Conservation (phyloP, 2,888 invertebrate species). For the Pseudococcus jackbeardsleyi region DNA sequence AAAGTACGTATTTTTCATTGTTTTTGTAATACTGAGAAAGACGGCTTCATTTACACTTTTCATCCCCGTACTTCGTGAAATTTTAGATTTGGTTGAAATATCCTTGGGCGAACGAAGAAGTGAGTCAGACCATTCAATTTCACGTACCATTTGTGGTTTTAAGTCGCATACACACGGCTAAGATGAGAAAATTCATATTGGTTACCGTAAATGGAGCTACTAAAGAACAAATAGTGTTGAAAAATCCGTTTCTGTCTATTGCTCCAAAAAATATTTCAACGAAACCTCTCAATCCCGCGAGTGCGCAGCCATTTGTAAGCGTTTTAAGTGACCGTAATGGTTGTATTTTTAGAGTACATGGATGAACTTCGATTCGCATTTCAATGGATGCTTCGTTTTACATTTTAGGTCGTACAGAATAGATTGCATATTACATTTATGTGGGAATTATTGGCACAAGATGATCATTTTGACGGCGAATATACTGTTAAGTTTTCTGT, state of each 20-base stretch:
- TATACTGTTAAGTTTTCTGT: constrained; percentile 41
- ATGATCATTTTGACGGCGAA: constrained; percentile 18
- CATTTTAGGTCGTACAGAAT: constrained; percentile 51
- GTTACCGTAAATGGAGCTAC: constrained; percentile 78
- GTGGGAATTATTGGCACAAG: constrained; percentile 67
- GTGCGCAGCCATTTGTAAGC: constrained; percentile 56
- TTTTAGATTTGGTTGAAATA: constrained; percentile 79
- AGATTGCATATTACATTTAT: constrained; percentile 67
- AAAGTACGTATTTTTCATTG: constrained; percentile 75
- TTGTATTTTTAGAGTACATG: neutral
- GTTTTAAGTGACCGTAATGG: too few species aligned
- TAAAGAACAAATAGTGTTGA: constrained; percentile 70
- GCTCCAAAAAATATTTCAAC: neutral
- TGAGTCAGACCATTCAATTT: constrained; percentile 72
- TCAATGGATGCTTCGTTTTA: neutral
- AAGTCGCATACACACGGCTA: constrained; percentile 80
- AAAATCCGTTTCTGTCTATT: constrained; percentile 39
- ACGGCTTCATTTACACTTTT: neutral
- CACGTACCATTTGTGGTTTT: constrained; percentile 85
- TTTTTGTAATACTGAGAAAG: neutral
- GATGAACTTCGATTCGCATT: neutral
- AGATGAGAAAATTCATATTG: constrained; percentile 87
- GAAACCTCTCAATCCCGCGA: constrained; percentile 33
- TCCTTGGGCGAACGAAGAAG: constrained; percentile 82
- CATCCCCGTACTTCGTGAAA: constrained; percentile 34